phyloP scores from a whole-genome alignment of 2,888 invertebrate species.

The Meteorus cinctellus region DNA sequence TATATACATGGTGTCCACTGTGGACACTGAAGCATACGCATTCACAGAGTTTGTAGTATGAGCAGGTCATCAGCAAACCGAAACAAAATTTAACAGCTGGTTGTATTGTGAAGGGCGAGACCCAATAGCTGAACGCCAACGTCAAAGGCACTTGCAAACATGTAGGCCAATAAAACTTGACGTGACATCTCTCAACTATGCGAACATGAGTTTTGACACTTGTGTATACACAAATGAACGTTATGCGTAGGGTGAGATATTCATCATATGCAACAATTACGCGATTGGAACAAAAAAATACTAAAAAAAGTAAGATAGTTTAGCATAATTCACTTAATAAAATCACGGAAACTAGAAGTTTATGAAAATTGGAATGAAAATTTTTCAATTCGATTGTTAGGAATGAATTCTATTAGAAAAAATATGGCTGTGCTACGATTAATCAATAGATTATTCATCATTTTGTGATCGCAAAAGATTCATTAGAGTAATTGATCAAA shows the following conservation, averaged over 20 bases:
- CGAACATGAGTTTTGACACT: background rate
- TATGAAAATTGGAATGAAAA: too few species aligned
- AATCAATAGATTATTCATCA: too few species aligned
- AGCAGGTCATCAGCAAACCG: background rate
- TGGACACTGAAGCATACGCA: background rate
- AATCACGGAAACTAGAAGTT: too few species aligned
- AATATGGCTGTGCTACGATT: too few species aligned
- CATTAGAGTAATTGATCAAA: too few species aligned
- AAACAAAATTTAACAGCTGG: background rate
- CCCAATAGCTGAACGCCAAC: background rate
- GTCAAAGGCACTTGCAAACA: constrained; percentile 5
- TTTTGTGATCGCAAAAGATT: too few species aligned
- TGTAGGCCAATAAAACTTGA: constrained; percentile 5
- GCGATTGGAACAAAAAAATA: too few species aligned
- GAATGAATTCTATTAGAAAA: too few species aligned
- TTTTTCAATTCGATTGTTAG: too few species aligned
- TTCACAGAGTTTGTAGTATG: background rate
- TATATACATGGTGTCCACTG: background rate
- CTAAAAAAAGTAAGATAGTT: too few species aligned
- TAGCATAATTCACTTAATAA: too few species aligned
- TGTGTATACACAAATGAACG: background rate
- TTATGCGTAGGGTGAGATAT: background rate
- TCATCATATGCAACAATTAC: too few species aligned
- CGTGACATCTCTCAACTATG: background rate
- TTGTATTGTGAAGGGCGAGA: background rate